Base-by-base conservation (phyloP, 2,888 invertebrate species). In the Drosophila prolongata region DNA sequence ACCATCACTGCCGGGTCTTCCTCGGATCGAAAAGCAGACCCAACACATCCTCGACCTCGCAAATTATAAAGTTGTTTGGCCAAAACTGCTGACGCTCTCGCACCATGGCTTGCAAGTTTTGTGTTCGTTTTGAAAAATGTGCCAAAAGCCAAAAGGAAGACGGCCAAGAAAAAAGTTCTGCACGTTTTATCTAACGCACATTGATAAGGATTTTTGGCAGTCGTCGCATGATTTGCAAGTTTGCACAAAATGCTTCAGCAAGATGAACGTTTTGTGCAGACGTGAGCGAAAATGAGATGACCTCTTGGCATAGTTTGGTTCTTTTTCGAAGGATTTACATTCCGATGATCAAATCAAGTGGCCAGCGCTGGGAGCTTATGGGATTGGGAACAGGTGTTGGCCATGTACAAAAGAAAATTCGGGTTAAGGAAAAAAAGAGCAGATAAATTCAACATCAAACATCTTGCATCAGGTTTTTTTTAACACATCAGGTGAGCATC, bases 141-240 rank as follows among this genome's bases (percentile, higher is more conserved):
- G 60, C 68, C 75, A 60, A 55, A 47, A 43, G 66, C 52, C 27
- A 37, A 30, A 50, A 19, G n/a, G 46, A 35, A 19, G 43, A 37
- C 14, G 27, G 8, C 14, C 10, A 30, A 35, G 8, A 52, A 61
- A 35, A 61, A 50, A 79, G 40, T 68, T 74, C 67, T 62, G 87
- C 81, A 87, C 89, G 85, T 87, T 77, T 88, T 77, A 83, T 83
- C 73, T 75, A 84, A 84, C 79, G 82, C 80, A 84, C 77, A 80
- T 76, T 80, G 83, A 88, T 86, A 82, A 87, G 88, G 83, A 82
- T 86, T 81, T 74, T 77, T 77, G 89, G 80, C 80, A 88, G 80
- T 82, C 78, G 88, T 56, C 69, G 80, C 83, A 88, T 86, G 83
- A 83, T 83, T 83, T 88, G 83, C 88, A 88, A 83, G 83, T 83